Conservation (phyloP, 2,797 vertebrate genomes). For the Periophthalmus magnuspinnatus region DNA sequence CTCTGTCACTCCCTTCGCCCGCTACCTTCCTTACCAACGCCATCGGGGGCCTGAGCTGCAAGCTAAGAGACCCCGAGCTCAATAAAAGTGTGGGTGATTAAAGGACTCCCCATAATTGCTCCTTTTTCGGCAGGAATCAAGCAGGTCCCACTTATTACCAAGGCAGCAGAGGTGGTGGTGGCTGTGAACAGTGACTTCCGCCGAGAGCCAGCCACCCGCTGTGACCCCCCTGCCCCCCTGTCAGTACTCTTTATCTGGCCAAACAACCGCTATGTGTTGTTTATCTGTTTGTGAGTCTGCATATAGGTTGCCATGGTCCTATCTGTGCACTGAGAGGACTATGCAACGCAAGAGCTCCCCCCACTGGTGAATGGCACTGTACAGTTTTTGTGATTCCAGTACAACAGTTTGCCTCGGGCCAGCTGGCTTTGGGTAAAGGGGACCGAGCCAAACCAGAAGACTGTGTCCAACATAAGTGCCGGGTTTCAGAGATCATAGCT, state of each 20-base stretch:
- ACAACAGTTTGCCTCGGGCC: slow-evolving; percentile 47
- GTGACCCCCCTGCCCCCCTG: slow-evolving; percentile 65
- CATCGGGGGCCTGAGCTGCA: slow-evolving; percentile 68
- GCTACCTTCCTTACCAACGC: slow-evolving; percentile 37
- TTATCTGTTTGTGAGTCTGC: slow-evolving; percentile 43
- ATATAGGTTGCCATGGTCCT: slow-evolving; percentile 27
- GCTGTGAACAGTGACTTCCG: slow-evolving; percentile 51
- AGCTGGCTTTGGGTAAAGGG: slow-evolving; percentile 64
- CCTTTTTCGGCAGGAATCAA: slow-evolving; percentile 76
- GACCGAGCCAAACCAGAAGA: slow-evolving; percentile 62
- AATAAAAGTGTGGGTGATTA: slow-evolving; percentile 78
- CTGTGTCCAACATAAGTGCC: slow-evolving; percentile 62
- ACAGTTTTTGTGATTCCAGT: slow-evolving; percentile 21
- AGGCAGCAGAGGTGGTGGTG: slow-evolving; percentile 37
- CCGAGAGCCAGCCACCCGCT: slow-evolving; percentile 54
- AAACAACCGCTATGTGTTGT: slow-evolving; percentile 63
- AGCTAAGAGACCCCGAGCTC: slow-evolving; percentile 72
- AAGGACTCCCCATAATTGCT: slow-evolving; percentile 79
- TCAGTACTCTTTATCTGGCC: slow-evolving; percentile 69
- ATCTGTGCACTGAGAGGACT: slow-evolving; percentile 44
- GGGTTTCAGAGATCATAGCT: slow-evolving; percentile 63
- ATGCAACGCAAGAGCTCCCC: slow-evolving; percentile 72
- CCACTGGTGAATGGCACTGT: slow-evolving; percentile 43
- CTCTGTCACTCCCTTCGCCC: slow-evolving; percentile 69
- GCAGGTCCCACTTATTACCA: slow-evolving; percentile 65